These are phyloP conservation scores for Prietella phreatophila DNA, from an alignment of 2,113 vertebrate species.

Conservation along the genomic window DNA sequence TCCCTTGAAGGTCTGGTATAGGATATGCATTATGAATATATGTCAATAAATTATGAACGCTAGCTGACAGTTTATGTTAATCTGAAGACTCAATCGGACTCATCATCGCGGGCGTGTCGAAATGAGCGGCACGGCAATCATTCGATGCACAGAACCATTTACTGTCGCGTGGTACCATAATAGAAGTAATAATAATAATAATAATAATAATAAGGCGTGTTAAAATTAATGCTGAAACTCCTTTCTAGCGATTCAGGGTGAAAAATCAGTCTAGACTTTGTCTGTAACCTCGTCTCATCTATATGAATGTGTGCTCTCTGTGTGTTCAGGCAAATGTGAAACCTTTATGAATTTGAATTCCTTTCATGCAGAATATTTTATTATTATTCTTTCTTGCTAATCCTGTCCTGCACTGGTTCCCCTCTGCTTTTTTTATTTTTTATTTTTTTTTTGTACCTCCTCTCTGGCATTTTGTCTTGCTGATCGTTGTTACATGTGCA, in stretches of 20 bases:
- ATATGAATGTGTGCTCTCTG: not conserved
- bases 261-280: not conserved
- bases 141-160: not conserved
- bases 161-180: not conserved
- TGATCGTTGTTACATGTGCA: not conserved
- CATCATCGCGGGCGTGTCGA: not conserved
- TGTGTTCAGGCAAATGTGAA: not conserved
- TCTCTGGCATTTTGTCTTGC: not conserved
- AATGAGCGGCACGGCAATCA: not conserved
- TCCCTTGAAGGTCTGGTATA: not conserved
- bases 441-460: not conserved
- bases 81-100: not conserved
- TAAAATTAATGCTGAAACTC: not conserved
- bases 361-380: not conserved
- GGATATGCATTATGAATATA: not conserved
- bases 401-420: slow-evolving; percentile 4
- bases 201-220: not conserved
- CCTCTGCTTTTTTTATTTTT: not conserved
- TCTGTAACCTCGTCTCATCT: not conserved
- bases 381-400: not conserved
- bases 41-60: not conserved
- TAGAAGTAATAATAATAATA: not conserved
- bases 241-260: not conserved
- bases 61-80: not conserved
- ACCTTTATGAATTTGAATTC: not conserved